Base-by-base conservation (phyloP, 2,113 vertebrate species). In the Mormyrus lacerda region DNA sequence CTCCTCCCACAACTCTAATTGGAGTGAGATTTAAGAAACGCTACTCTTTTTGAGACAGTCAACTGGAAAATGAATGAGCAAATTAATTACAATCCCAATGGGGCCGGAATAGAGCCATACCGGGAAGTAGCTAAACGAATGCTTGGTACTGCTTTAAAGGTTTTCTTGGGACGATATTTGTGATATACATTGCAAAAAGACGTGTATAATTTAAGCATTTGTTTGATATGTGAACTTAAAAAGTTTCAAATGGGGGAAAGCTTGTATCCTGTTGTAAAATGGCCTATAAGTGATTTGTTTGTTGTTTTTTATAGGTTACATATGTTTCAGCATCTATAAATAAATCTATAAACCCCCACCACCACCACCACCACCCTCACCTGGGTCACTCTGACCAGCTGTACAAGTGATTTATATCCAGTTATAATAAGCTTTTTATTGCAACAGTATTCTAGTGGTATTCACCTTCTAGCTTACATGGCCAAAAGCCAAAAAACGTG, bases 41-140 rank as follows among this genome's bases (percentile, higher is more conserved):
- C 44, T 55, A 76, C 47, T 91, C 88, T 91, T 91, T 91, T 91
- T 93, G 92, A 88, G 55, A 87, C 85, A 92, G 90, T 92, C 90
- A 94, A 91, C 88, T 84, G 89, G 82, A 91, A 89, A 91, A 91
- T 90, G 83, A 91, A 93, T 94, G 93, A 93, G 91, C 90, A 93
- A 94, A 93, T 93, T 91, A 93, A 93, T 93, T 89, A 93, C 92
- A 91, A 87, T 90, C 92, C 92, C 51, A 65, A 90, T 92, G 91
- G 90, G 92, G 88, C 87, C 85, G 86, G 76, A 48, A 90, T 90
- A 93, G 90, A 88, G 91, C 65, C 73, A 92, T 51, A 31, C 15
- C 24, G 88, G 7, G 35, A 79, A 73, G 48, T 55, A 31, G 53
- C 47, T 19, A 19, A 53, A 89, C 17, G 45, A 21, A 17, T 21